Evolutionary conservation across 64 coral and sea anemone genomes (phyloP).

Genomic region (Pocillopora verrucosa): DNA sequence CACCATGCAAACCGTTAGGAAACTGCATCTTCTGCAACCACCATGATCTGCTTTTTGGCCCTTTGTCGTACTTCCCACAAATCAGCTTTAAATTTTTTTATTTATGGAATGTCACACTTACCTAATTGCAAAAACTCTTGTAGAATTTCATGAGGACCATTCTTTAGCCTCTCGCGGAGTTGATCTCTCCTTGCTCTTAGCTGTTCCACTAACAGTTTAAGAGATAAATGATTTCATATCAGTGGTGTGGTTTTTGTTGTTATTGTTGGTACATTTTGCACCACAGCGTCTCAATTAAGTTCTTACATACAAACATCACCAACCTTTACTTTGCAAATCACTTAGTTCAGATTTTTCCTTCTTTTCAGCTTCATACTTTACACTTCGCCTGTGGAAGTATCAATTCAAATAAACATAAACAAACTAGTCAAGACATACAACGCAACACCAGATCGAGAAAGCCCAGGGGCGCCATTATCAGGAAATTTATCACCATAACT

Average conservation of each 20-base stretch:
- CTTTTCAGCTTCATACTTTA: background rate
- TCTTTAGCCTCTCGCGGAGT: slow-evolving; percentile 10
- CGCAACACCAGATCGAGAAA: too few relatives aligned
- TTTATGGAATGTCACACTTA: background rate
- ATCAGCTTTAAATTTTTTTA: background rate
- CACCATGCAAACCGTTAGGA: too few relatives aligned
- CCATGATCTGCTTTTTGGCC: too few relatives aligned
- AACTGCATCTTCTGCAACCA: too few relatives aligned
- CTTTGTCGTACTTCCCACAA: too few relatives aligned
- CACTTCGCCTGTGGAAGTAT: background rate
- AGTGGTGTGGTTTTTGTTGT: background rate
- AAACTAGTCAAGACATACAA: too few relatives aligned
- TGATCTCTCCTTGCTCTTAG: slow-evolving; percentile 22
- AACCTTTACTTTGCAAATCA: slow-evolving; percentile 4
- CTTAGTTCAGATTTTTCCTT: slow-evolving; percentile 3
- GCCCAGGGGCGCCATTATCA: background rate
- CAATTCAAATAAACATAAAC: background rate
- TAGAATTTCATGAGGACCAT: slow-evolving; percentile 22
- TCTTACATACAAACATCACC: background rate
- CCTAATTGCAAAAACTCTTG: slow-evolving; percentile 5
- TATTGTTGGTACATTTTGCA: background rate
- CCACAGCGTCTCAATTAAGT: background rate
- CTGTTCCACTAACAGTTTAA: background rate
- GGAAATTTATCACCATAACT: background rate
- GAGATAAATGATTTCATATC: background rate